Base-by-base conservation (phyloP, 1,140 invertebrate species). In the Gryllus bimaculatus region DNA sequence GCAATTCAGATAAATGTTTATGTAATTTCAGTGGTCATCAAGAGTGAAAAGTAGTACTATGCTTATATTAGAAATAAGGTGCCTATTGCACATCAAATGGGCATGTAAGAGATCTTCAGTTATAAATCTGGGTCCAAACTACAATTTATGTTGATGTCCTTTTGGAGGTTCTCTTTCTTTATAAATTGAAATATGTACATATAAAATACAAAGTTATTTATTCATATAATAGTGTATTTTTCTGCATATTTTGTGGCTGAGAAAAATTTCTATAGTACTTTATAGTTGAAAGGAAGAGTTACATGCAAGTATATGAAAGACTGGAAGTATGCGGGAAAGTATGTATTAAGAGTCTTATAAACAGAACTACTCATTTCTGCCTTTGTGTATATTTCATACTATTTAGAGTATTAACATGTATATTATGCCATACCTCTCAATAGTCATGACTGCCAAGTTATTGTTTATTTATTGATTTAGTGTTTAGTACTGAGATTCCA, bases 171-270 rank as follows among this genome's bases (percentile, higher is more conserved):
- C 10, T 66, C 54, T 66, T 66, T 66, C 54, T 66, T 66, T 66
- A 39, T 39, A 39, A 39, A 39, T 39, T 18, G 54, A 66, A 66
- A 18, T 66, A 66, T 66, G 54, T 66, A 66, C 10, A 66, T 66
- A 66, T 18, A 66, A 66, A 39, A 66, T 18, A 66, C 18, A 18
- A 18, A 66, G 54, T 66, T 66, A 66, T 66, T 66, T 66, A 66
- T 66, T 66, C 54, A 66, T 66, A 66, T 66, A 66, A 66, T 66
- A 66, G 54, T 66, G 54, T 66, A 66, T 66, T 66, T 66, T 66
- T 66, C 10, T 66, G 54, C 54, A 66, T 66, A 66, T 66, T 66
- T 66, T 66, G 18, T 66, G 54, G 54, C 54, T 66, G 18, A 13
- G 54, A 13, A 18, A 66, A 66, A 18, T 66, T 66, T 66, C 54